Evolutionary conservation across 2,113 vertebrate species (phyloP).

Genomic region (Pitta sordida): DNA sequence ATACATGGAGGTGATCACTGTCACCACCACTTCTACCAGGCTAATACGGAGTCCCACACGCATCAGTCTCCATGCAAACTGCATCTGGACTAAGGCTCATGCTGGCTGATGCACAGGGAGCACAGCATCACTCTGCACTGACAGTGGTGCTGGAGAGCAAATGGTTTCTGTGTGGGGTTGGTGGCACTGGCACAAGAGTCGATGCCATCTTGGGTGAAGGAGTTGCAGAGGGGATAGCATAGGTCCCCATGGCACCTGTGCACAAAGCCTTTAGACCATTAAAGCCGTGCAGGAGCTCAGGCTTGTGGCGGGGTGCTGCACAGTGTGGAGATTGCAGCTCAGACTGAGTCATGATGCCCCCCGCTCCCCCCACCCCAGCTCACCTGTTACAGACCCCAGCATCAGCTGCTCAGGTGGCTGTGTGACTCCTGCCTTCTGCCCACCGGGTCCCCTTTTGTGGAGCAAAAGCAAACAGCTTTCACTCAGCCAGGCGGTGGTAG

Average conservation of each 20-base stretch:
- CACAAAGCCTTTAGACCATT: fast-evolving
- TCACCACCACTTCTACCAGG: neutral
- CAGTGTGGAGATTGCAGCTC: neutral
- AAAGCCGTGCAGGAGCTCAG: neutral
- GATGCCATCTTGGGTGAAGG: neutral
- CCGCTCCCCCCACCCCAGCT: too few relatives aligned
- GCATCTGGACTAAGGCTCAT: fast-evolving
- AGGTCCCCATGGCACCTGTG: neutral
- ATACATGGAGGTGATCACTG: neutral
- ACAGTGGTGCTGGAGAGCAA: neutral
- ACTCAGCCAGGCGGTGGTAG: neutral
- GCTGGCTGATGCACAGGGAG: neutral
- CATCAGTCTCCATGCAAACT: fast-evolving
- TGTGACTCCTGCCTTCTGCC: fast-evolving
- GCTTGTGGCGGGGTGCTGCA: fast-evolving
- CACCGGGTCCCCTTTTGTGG: fast-evolving
- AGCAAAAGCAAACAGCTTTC: neutral
- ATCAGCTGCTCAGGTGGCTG: neutral
- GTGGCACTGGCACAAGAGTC: neutral
- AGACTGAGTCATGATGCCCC: neutral
- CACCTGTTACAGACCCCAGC: fast-evolving
- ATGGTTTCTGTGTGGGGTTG: fast-evolving
- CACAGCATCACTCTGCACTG: neutral
- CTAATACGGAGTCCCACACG: fast-evolving
- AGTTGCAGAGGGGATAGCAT: fast-evolving